A percentile compares a stretch with the other conserved stretches of the same genome.
Conservation (phyloP, 2,113 vertebrate species). For the Oncorhynchus mykiss region DNA sequence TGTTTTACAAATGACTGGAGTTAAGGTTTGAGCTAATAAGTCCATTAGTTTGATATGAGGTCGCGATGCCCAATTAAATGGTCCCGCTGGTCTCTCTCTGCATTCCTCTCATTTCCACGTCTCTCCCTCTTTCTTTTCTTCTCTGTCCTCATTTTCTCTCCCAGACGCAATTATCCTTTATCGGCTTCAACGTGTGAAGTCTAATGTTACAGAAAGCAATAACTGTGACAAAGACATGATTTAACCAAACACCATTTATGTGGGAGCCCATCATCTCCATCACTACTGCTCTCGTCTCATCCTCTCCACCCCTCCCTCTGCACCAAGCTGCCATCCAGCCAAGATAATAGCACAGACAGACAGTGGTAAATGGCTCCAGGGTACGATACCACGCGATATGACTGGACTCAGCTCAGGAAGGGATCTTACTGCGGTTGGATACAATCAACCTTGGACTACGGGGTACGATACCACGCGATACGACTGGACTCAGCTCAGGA, state of each 20-base stretch:
- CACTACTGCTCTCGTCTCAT: background rate
- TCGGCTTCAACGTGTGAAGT: slow-evolving; percentile 22
- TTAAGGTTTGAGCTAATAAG: slow-evolving; percentile 1
- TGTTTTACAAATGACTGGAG: background rate
- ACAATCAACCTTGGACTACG: no score
- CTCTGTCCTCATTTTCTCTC: background rate
- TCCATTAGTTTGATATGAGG: background rate
- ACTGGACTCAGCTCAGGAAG: no score
- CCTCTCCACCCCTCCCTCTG: background rate
- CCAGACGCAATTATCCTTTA: background rate
- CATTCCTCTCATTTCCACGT: background rate
- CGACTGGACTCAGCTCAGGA: no score
- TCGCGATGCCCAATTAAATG: background rate
- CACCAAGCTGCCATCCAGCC: background rate
- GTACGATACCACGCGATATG: background rate
- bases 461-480: no score
- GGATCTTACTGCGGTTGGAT: no score
- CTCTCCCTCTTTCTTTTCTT: slow-evolving; percentile 1
- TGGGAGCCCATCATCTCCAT: background rate
- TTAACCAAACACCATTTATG: background rate
- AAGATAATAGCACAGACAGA: no score
- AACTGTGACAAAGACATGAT: background rate
- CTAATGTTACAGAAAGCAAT: background rate
- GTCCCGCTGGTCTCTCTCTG: background rate
- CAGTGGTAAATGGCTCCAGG: no score